Base-by-base conservation (phyloP, 2,888 invertebrate species). In the Marronus borbonicus region DNA sequence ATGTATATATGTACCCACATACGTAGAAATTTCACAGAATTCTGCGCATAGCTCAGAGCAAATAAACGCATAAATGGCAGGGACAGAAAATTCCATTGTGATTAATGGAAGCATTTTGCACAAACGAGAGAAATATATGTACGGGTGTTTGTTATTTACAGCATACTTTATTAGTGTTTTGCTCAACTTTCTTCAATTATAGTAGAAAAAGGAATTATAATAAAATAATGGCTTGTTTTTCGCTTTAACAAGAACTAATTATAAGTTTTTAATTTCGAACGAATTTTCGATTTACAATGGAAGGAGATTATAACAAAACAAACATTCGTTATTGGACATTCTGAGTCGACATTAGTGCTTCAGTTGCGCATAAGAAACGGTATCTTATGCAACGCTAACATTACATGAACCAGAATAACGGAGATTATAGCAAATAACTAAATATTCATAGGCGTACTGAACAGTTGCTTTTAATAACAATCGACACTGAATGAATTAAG, bases 401-500 rank as follows among this genome's bases (percentile, higher is more conserved):
- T 36, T 68, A 50, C 50, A 14, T 50, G 68, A 24, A 12, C 24
- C 24, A 28, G 28, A 50, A 24, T 68, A 68, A 68, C 68, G 68
- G 68, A 68, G 52, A 50, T 58, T 72, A 39, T 72, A 39, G 60
- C 39, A 55, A 55, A 17, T 17, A 20, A 55, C 3, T 4, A 74
- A 36, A 60, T 20, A 60, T 58, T 55, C 39, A 55, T 39, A 58
- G 17, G 12, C 14, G 7, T 28, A 60, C 4, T 20, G 36, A 36
- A 14, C 31, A 69, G 50, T 31, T 31, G 36, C 14, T 36, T 39
- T 44, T 70, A 55, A 55, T 55, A 36, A 20, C 28, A 55, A 70
- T 74, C 24, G 28, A 5, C 14, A n/a, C 5, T 60, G 72, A 60
- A 44, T 74, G 44, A 72, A 44, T 72, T 72, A 52, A 58, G n/a